Evolutionary conservation across 2,888 invertebrate genomes (phyloP), one percentile per base, ranked within the genome.

Genomic region (Thecocarcelia acutangulata): DNA sequence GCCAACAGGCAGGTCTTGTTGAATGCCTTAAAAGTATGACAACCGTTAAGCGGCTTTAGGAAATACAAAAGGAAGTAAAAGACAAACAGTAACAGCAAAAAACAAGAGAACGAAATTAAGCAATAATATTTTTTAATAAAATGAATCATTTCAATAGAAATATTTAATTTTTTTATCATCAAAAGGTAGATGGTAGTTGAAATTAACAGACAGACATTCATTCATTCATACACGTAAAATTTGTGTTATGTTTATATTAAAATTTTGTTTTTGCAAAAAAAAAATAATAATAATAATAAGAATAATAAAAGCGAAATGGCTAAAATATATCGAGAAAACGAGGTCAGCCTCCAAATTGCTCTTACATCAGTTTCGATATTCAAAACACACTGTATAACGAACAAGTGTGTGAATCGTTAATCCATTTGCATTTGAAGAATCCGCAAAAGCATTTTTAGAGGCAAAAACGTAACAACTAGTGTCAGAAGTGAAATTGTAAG

Each of bases 21-120:
- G 24, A 46, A 24, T n/a, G 64, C 24, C 56, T 74, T 74, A 42
- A 74, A 44, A 54, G 54, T 50, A 66, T 59, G 58, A 75, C 75
- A 66, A 66, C 3, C 33, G 40, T 42, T 13, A 54, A 59, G 37
- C 52, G 15, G 40, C 12, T 59, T 42, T 28, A 54, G 15, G 52
- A 50, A 59, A 72, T 11, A 5, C 17, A 40, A 48, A 17, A 15
- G 17, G 46, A 33, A 59, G 24, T 24, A 1, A 24, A 48, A 64
- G 37, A 37, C 48, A 50, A 21, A 17, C 37, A 13, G 28, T 13
- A 40, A 4, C 8, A 21, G n/a, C n/a, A 15, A 48, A 50, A 46
- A n/a, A 33, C 33, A 48, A 13, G 8, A 17, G 33, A 33, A 12
- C 28, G 8, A 15, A 17, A 15, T 24, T 46, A 19, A 33, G 9